Evolutionary conservation across 2,113 vertebrate species (phyloP).

Genomic region (Raja brachyura): DNA sequence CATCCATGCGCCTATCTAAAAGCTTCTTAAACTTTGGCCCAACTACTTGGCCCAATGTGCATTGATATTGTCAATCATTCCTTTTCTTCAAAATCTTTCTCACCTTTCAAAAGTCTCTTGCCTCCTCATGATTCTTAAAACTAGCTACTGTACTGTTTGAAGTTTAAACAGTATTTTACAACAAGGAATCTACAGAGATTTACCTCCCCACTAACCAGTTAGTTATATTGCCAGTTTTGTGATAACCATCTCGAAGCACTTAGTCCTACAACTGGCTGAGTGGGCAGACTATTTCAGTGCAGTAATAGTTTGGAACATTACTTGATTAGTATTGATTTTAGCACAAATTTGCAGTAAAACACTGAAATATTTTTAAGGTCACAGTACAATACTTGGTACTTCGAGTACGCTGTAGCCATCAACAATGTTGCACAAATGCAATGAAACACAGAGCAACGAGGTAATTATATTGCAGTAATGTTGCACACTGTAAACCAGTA

Average conservation of each 20-base stretch:
- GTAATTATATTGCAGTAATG: background rate
- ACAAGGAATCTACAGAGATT: background rate
- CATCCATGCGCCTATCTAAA: too few species aligned
- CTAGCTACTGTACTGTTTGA: background rate
- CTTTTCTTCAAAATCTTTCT: background rate
- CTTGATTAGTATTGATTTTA: conserved; percentile 24
- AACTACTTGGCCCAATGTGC: background rate
- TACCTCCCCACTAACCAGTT: background rate
- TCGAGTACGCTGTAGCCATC: background rate
- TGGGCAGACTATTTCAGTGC: background rate
- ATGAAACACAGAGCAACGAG: background rate
- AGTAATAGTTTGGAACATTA: background rate
- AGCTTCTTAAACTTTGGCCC: too few species aligned
- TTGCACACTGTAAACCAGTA: background rate
- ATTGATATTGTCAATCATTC: background rate
- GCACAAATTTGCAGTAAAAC: conserved; percentile 12
- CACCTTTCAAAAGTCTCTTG: background rate
- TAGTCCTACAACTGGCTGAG: background rate
- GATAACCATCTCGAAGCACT: conserved; percentile 18
- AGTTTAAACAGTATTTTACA: background rate
- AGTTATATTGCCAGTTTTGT: background rate
- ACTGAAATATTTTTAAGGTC: background rate
- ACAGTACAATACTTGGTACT: background rate
- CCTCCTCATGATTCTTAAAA: background rate
- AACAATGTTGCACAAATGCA: background rate